phyloP scores from a whole-genome alignment of 2,888 invertebrate genomes.

The Metopia argyrocephala region DNA sequence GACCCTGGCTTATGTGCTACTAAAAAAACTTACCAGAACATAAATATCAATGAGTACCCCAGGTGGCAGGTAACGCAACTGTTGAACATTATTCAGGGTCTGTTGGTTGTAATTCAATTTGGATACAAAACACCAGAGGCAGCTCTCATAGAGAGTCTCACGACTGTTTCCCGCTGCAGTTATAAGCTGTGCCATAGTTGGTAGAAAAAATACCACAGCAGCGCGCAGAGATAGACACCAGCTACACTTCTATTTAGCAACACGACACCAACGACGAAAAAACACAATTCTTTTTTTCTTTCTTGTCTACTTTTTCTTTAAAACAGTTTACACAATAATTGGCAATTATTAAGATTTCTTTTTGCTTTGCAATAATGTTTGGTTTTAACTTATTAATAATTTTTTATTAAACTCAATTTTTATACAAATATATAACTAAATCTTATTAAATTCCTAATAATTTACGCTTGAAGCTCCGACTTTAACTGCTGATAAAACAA shows the following conservation, averaged over 20 bases:
- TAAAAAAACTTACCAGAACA: slow-evolving; percentile 73
- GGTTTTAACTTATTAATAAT: background rate
- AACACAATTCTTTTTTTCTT: slow-evolving; percentile 16
- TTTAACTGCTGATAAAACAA: slow-evolving; percentile 55
- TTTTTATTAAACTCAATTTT: background rate
- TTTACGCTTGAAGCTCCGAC: slow-evolving; percentile 25
- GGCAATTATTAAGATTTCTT: background rate
- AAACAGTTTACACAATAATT: background rate
- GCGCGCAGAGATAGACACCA: slow-evolving; percentile 26
- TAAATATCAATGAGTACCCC: slow-evolving; percentile 77
- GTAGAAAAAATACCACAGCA: slow-evolving; percentile 47
- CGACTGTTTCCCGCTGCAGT: slow-evolving; percentile 39
- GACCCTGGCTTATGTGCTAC: background rate
- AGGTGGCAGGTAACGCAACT: slow-evolving; percentile 75
- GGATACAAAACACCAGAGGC: slow-evolving; percentile 72
- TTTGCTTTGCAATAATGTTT: background rate
- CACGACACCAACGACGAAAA: slow-evolving; percentile 17
- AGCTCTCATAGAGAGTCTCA: slow-evolving; percentile 72
- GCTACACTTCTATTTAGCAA: background rate
- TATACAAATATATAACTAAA: slow-evolving; percentile 13
- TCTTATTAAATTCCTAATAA: slow-evolving; percentile 42
- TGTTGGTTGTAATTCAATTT: slow-evolving; percentile 74
- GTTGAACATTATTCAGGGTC: slow-evolving; percentile 73
- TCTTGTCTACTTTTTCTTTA: slow-evolving; percentile 7
- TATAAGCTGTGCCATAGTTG: slow-evolving; percentile 49